A percentile compares a stretch with the other conserved stretches of the same genome.
These are phyloP conservation scores for Meloidogyne floridensis DNA, from an alignment of 1,140 invertebrate species.

Conservation along the genomic window DNA sequence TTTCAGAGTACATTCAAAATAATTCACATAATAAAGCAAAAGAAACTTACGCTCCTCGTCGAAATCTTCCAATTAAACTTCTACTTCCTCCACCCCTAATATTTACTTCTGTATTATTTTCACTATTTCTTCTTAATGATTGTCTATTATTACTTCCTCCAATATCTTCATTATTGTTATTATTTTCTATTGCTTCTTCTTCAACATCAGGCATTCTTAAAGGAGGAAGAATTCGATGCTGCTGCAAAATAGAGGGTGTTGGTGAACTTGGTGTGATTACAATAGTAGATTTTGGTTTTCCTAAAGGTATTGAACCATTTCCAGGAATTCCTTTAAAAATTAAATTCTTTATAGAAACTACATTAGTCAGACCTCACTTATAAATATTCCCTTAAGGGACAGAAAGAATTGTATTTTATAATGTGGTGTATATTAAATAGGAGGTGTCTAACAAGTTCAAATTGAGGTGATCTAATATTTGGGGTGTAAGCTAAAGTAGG, in stretches of 20 bases:
- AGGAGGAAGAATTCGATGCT: not conserved
- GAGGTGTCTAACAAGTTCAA: too few relatives aligned
- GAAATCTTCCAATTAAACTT: conserved; percentile 9
- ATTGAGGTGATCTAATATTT: too few relatives aligned
- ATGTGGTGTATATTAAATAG: too few relatives aligned
- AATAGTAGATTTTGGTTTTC: conserved; percentile 10
- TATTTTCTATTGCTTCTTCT: not conserved
- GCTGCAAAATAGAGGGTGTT: not conserved
- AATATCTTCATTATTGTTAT: not conserved
- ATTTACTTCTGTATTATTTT: not conserved
- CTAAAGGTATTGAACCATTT: conserved; percentile 25
- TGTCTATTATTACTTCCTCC: not conserved
- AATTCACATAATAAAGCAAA: too few relatives aligned
- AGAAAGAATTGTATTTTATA: too few relatives aligned
- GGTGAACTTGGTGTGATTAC: conserved; percentile 19
- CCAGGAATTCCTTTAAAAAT: conserved; percentile 14
- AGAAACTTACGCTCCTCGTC: conserved; percentile 1
- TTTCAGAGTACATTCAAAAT: too few relatives aligned
- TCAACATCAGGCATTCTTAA: conserved; percentile 9
- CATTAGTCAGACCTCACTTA: not conserved
- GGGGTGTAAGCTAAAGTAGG: too few relatives aligned
- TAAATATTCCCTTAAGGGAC: too few relatives aligned
- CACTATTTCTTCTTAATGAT: not conserved
- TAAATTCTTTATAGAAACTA: not conserved
- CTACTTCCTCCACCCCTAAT: not conserved